Evolutionary conservation across 2,113 vertebrate species (phyloP).

Genomic region (Sinocyclocheilus maitianheensis): DNA sequence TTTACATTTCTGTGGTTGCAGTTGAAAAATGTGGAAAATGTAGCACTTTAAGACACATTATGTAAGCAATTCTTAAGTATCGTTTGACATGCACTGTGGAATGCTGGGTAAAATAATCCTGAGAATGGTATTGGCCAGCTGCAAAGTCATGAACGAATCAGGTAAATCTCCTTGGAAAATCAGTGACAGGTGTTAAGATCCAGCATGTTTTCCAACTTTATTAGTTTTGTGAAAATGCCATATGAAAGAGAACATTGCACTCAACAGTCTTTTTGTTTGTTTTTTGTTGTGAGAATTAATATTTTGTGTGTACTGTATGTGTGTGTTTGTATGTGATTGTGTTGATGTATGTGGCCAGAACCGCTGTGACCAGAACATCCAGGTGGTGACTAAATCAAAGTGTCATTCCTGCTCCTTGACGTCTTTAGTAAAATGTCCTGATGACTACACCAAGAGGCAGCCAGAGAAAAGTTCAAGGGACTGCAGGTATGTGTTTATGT

Average conservation of each 20-base stretch:
- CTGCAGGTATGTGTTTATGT: slow-evolving; percentile 67
- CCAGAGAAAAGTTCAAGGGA: slow-evolving; percentile 8
- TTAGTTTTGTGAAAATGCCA: neutral
- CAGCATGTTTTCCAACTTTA: neutral
- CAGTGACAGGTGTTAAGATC: slow-evolving; percentile 20
- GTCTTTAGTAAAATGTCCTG: slow-evolving; percentile 50
- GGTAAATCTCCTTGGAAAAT: slow-evolving; percentile 38
- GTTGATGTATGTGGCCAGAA: slow-evolving; percentile 61
- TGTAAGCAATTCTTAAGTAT: neutral
- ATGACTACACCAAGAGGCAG: slow-evolving; percentile 56
- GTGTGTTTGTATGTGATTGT: slow-evolving; percentile 29
- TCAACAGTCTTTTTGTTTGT: neutral
- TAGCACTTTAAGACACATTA: neutral
- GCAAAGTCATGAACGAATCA: slow-evolving; percentile 27
- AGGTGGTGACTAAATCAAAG: slow-evolving; percentile 55
- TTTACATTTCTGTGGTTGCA: slow-evolving; percentile 4
- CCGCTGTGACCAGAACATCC: slow-evolving; percentile 58
- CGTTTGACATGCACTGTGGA: neutral
- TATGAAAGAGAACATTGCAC: neutral
- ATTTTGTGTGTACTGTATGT: neutral
- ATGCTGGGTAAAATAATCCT: slow-evolving; percentile 10
- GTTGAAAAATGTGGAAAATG: neutral
- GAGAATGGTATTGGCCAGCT: neutral
- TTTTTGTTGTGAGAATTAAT: neutral
- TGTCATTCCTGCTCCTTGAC: slow-evolving; percentile 69